A percentile compares a stretch with the other conserved stretches of the same genome.
Evolutionary conservation across 1,140 invertebrate species (phyloP).

Genomic region (Campoletis sonorensis): DNA sequence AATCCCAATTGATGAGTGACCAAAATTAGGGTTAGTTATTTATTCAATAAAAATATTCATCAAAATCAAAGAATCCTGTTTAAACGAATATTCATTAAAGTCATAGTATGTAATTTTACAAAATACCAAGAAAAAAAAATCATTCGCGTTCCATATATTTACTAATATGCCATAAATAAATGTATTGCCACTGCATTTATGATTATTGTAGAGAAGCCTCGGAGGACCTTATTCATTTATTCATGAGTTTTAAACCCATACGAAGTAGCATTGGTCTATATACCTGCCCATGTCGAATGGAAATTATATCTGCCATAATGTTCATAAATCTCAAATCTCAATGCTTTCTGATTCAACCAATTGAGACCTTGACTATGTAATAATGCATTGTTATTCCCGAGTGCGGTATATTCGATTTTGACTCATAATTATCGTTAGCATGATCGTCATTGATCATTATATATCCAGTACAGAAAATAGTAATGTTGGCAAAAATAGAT

Average conservation of each 20-base stretch:
- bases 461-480: slow-evolving; percentile 32
- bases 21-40: too few relatives aligned
- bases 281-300: neutral
- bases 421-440: neutral
- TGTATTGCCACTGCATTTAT: neutral
- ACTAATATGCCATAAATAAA: neutral
- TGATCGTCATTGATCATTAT: neutral
- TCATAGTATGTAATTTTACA: too few relatives aligned
- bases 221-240: neutral
- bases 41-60: too few relatives aligned
- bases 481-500: neutral
- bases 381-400: neutral
- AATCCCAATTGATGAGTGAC: too few relatives aligned
- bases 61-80: too few relatives aligned
- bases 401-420: slow-evolving; percentile 19
- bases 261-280: neutral
- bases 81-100: too few relatives aligned
- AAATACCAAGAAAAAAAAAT: too few relatives aligned
- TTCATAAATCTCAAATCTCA: neutral
- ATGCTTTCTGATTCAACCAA: slow-evolving; percentile 11
- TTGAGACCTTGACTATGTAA: neutral
- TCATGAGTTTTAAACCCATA: neutral
- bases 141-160: too few relatives aligned
- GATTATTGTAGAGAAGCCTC: neutral
- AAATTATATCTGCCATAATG: slow-evolving; percentile 13